Evolutionary conservation across 2,888 invertebrate species (phyloP), one percentile per base, ranked within the genome.

Genomic region (Neoaliturus tenellus): DNA sequence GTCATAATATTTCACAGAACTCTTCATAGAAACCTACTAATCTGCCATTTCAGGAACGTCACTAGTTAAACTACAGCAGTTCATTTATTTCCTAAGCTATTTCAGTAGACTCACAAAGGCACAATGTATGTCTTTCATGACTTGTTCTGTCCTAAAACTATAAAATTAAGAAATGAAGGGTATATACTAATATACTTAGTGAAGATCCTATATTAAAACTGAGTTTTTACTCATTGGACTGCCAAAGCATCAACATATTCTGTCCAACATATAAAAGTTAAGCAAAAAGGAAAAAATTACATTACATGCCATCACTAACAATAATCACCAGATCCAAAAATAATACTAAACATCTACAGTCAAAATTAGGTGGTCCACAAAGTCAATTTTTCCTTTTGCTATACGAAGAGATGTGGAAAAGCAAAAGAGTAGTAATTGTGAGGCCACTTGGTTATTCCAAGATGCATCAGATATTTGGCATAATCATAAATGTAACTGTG

Each of bases 341-440:
- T 28, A 31, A 62, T 3, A 28, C 28, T 62, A 62, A 62, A n/a
- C n/a, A n/a, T n/a, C n/a, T n/a, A n/a, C n/a, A n/a, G n/a, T n/a
- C n/a, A n/a, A 28, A 62, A 55, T 31, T 12, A 62, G 6, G 14
- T 62, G 62, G 62, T 62, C 62, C 62, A 62, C 58, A 62, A 28
- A 12, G 31, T 62, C 14, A 23, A 23, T 55, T 55, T 62, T 62
- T n/a, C n/a, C n/a, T n/a, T n/a, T 28, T 14, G 28, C 51, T 51
- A 55, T 55, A 31, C 28, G 31, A 62, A 51, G 44, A 44, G 23
- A 51, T 5, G 51, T 51, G 20, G 51, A 51, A 23, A 51, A 51
- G 51, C 23, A 14, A n/a, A n/a, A n/a, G n/a, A n/a, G n/a, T n/a
- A n/a, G n/a, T n/a, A n/a, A n/a, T n/a, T n/a, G n/a, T n/a, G n/a